Percentiles rank a stretch among this genome's conserved stretches.
These are phyloP conservation scores for Eutrigla gurnardus DNA, from an alignment of 2,797 vertebrate species.

Conservation along the genomic window DNA sequence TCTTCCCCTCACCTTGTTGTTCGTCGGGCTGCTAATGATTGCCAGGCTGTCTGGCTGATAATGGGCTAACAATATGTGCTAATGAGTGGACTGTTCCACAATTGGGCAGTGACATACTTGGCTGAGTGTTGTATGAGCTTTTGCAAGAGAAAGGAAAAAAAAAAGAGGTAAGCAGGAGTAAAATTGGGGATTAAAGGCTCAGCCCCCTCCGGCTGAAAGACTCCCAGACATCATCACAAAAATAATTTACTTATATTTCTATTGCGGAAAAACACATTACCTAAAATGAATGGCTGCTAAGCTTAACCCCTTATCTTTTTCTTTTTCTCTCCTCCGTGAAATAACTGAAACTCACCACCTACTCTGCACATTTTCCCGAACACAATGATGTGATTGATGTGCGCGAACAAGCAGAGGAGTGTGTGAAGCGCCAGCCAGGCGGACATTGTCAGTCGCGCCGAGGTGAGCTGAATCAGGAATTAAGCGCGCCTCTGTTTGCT, in stretches of 20 bases:
- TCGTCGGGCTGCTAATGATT: conserved; percentile 78
- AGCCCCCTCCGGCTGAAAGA: conserved; percentile 11
- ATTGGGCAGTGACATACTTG: conserved; percentile 39
- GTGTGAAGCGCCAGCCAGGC: conserved; percentile 34
- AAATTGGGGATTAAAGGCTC: conserved; percentile 54
- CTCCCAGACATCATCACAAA: conserved; percentile 39
- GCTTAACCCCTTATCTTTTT: conserved; percentile 14
- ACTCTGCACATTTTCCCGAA: conserved; percentile 36
- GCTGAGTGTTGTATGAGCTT: conserved; percentile 28
- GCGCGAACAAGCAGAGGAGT: conserved; percentile 36
- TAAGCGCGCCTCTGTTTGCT: conserved; percentile 3
- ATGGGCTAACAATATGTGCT: conserved; percentile 60
- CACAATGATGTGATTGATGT: conserved; percentile 45
- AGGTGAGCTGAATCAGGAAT: conserved; percentile 28
- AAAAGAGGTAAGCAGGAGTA: conserved; percentile 39
- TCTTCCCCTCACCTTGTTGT: conserved; percentile 53
- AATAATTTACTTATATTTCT: conserved; percentile 45
- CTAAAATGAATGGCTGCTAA: conserved; percentile 38
- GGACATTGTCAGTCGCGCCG: conserved; percentile 16
- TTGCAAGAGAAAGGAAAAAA: conserved; percentile 20
- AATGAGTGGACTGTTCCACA: conserved; percentile 54
- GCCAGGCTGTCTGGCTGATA: conserved; percentile 73
- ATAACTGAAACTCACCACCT: conserved; percentile 35
- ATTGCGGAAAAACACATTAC: conserved; percentile 29
- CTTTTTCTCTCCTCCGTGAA: conserved; percentile 25